phyloP scores from a whole-genome alignment of 2,888 invertebrate genomes.

The Lochmaea crataegi region DNA sequence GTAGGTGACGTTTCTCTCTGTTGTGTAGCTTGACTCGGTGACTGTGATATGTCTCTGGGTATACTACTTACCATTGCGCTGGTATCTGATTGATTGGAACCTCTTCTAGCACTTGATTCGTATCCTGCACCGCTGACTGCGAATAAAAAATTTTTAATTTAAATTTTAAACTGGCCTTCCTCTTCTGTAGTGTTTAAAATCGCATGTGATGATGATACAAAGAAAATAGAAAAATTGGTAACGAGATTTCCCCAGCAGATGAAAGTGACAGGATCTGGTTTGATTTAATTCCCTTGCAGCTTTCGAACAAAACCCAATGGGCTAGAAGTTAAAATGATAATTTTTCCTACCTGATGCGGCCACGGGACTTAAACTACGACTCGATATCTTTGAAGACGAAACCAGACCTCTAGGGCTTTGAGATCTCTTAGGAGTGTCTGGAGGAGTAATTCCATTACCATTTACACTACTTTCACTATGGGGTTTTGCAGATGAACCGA shows the following conservation, averaged over 20 bases:
- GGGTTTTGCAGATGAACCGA: constrained; percentile 65
- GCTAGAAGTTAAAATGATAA: background rate
- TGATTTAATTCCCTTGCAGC: background rate
- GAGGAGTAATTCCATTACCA: constrained; percentile 80
- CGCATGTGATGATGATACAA: too few relatives aligned
- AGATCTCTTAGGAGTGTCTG: constrained; percentile 72
- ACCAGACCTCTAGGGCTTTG: constrained; percentile 67
- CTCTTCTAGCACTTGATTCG: constrained; percentile 64
- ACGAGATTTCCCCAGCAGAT: too few relatives aligned
- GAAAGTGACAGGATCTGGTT: too few relatives aligned
- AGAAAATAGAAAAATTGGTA: background rate
- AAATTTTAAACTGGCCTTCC: too few relatives aligned
- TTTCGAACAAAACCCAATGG: too few relatives aligned
- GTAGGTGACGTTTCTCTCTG: constrained; percentile 69
- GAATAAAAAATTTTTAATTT: too few relatives aligned
- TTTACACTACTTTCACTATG: constrained; percentile 71
- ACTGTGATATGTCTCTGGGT: constrained; percentile 72
- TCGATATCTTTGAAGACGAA: constrained; percentile 66
- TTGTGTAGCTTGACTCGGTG: constrained; percentile 67
- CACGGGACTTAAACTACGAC: constrained; percentile 72
- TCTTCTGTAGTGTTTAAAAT: too few relatives aligned
- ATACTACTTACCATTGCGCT: constrained; percentile 73
- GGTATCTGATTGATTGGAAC: constrained; percentile 72
- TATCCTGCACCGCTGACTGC: constrained; percentile 63
- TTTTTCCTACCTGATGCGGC: constrained; percentile 69